Evolutionary conservation across 2,888 invertebrate genomes (phyloP), one percentile per base, ranked within the genome.

Genomic region (Actias luna): DNA sequence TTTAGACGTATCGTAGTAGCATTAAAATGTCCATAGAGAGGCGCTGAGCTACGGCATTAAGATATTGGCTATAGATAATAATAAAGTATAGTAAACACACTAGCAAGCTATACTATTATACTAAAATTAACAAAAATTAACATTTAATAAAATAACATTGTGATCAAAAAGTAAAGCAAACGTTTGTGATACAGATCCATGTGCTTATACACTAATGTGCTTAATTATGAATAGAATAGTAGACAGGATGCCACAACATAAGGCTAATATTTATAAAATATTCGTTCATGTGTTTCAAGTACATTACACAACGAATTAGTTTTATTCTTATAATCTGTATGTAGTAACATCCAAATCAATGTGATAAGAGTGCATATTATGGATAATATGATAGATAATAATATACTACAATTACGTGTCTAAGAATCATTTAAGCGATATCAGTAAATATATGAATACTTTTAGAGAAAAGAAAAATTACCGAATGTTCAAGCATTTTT

Each of bases 201-300:
- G 63, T 63, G 63, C 63, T 55, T 63, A 35, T 27, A 27, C 5
- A 22, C 18, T 46, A 52, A 63, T 60, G 63, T 60, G 63, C 58
- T 39, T 39, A 5, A 29, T 55, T 5, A 55, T 36, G 27, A 59
- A 39, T 57, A 22, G 52, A 61, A 61, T 57, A 55, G 14, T 55
- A 18, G 42, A 18, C 18, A 27, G 12, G 25, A 29, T 55, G 36
- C 8, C 4, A 42, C 5, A 42, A 42, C 18, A 36, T 42, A 18
- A 5, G 33, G 5, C 8, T 7, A 7, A 33, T 33, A 33, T 33
- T 33, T 7, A 33, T 8, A 33, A 33, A 33, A 33, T 33, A 8
- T 33, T 33, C 8, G 8, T 33, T 33, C 8, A n/a, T n/a, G n/a
- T n/a, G n/a, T n/a, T n/a, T n/a, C 5, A 39, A 39, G n/a, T n/a